phyloP scores from a whole-genome alignment of 2,888 invertebrate species.

The Cremastinae sp. region DNA sequence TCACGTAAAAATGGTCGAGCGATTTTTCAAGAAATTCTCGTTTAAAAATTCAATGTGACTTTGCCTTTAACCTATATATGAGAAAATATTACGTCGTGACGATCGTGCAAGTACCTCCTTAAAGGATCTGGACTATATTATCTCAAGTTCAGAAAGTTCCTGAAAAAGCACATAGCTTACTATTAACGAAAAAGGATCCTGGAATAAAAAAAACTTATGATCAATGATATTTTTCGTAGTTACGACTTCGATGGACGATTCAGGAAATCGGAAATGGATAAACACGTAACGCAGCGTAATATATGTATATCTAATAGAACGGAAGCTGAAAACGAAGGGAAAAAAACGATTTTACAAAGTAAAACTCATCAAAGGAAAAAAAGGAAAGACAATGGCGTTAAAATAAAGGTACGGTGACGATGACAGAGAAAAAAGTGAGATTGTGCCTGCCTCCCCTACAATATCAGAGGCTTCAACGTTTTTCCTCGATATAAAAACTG shows the following conservation, averaged over 20 bases:
- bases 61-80: too few species aligned
- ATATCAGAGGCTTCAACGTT: conserved; percentile 17
- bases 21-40: too few species aligned
- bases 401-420: background rate
- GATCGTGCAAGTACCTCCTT: conserved; percentile 7
- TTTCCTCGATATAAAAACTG: conserved; percentile 32
- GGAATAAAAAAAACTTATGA: conserved; percentile 13
- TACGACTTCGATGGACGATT: conserved; percentile 28
- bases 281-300: conserved; percentile 35
- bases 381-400: too few species aligned
- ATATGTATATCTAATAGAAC: too few species aligned
- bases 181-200: conserved; percentile 12
- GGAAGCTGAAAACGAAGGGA: too few species aligned
- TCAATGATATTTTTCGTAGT: background rate
- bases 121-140: conserved; percentile 14
- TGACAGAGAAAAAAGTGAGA: conserved; percentile 12
- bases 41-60: too few species aligned
- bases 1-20: too few species aligned
- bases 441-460: conserved; percentile 30
- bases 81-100: too few species aligned
- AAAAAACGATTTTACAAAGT: conserved; percentile 5
- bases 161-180: conserved; percentile 29
- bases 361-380: background rate
- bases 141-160: background rate
- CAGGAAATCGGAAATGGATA: conserved; percentile 42